Evolutionary conservation across 2,888 invertebrate genomes (phyloP).

Genomic region (Sipha maydis): DNA sequence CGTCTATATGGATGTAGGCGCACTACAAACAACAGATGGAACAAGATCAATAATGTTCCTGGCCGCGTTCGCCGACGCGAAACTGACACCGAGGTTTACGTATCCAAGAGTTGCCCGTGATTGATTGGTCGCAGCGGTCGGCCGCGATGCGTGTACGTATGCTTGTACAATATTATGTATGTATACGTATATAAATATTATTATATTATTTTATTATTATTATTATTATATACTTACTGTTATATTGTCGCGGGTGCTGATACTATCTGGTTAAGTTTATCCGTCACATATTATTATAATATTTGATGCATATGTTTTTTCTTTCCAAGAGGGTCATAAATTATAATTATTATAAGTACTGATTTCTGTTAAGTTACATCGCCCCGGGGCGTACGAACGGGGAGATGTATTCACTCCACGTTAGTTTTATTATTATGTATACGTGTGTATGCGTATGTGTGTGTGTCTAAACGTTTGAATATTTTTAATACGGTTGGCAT

Average conservation of each 20-base stretch:
- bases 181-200: too few species aligned
- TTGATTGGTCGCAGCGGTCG: slow-evolving; percentile 45
- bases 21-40: slow-evolving; percentile 37
- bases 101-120: slow-evolving; percentile 39
- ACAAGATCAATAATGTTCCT: slow-evolving; percentile 38
- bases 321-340: slow-evolving; percentile 34
- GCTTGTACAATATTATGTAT: too few species aligned
- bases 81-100: slow-evolving; percentile 45
- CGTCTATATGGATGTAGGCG: not conserved
- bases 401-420: not conserved
- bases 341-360: slow-evolving; percentile 46
- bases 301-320: slow-evolving; percentile 35
- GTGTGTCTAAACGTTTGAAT: not conserved
- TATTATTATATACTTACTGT: not conserved
- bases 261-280: slow-evolving; percentile 39
- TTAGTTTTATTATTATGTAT: not conserved
- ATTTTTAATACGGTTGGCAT: too few species aligned
- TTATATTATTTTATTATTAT: too few species aligned
- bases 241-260: slow-evolving; percentile 48
- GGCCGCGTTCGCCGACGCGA: slow-evolving; percentile 53
- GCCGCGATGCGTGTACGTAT: not conserved
- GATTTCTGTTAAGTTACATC: slow-evolving; percentile 14
- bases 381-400: not conserved
- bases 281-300: slow-evolving; percentile 25
- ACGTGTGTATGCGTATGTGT: not conserved